Evolutionary conservation across 2,113 vertebrate species (phyloP).

Genomic region (Ornithorhynchus anatinus): DNA sequence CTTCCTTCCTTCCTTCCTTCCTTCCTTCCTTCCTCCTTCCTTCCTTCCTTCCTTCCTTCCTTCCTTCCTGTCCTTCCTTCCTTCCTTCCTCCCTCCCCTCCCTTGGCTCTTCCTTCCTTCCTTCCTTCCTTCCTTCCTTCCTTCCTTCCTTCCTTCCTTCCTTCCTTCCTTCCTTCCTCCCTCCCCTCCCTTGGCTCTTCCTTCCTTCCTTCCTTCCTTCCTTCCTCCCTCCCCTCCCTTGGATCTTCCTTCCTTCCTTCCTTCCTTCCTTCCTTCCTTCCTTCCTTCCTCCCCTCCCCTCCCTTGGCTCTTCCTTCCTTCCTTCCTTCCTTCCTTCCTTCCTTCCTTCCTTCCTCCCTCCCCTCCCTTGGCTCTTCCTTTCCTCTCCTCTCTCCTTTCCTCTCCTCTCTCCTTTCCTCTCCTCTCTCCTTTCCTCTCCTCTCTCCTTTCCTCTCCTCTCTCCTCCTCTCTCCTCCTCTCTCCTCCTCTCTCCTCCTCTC

Average conservation of each 20-base stretch:
- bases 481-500: no score
- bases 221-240: background rate
- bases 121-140: background rate
- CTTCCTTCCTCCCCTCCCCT: background rate
- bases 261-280: no score
- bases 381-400: no score
- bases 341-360: no score
- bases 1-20: no score
- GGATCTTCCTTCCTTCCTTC: no score
- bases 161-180: background rate
- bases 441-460: background rate
- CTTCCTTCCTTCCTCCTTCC: no score
- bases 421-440: background rate
- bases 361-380: no score
- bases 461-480: background rate
- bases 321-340: no score
- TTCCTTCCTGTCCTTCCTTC: background rate
- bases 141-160: background rate
- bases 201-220: background rate
- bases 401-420: background rate
- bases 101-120: background rate
- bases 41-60: no score
- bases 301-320: background rate
- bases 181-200: background rate
- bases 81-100: background rate